phyloP scores from a whole-genome alignment of 2,113 vertebrate genomes.

The Arvicanthis niloticus region DNA sequence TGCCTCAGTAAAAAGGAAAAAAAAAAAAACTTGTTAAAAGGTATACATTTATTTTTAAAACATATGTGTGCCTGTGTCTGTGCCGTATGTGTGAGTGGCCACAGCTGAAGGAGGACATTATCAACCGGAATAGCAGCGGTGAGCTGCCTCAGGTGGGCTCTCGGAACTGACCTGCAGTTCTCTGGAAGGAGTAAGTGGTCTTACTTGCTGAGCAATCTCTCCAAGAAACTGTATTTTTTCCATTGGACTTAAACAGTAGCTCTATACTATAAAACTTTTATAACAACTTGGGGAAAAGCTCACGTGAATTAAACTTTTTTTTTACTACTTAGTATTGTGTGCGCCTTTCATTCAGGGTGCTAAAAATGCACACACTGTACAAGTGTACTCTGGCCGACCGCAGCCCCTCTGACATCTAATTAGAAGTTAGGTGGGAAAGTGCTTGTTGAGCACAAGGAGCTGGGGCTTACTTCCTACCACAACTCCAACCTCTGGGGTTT shows the following conservation, averaged over 20 bases:
- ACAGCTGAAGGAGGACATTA: background rate
- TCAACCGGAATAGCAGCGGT: background rate
- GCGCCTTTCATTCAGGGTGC: background rate
- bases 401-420: background rate
- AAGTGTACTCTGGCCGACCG: no score
- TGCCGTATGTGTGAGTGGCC: background rate
- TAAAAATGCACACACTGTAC: background rate
- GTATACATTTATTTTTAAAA: background rate
- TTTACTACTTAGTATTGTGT: background rate
- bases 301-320: background rate
- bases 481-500: no score
- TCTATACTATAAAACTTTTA: background rate
- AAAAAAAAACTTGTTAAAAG: background rate
- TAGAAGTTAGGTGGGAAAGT: background rate
- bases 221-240: background rate
- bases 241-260: conserved; percentile 15
- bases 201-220: background rate
- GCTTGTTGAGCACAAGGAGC: background rate
- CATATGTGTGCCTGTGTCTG: background rate
- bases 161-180: background rate
- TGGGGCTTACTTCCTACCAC: background rate
- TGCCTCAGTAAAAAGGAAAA: background rate
- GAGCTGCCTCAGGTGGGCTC: background rate
- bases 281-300: conserved; percentile 30
- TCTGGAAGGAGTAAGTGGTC: background rate